Base-by-base conservation (phyloP, 92 coral and sea anemone species). In the Siderastrea radians region DNA sequence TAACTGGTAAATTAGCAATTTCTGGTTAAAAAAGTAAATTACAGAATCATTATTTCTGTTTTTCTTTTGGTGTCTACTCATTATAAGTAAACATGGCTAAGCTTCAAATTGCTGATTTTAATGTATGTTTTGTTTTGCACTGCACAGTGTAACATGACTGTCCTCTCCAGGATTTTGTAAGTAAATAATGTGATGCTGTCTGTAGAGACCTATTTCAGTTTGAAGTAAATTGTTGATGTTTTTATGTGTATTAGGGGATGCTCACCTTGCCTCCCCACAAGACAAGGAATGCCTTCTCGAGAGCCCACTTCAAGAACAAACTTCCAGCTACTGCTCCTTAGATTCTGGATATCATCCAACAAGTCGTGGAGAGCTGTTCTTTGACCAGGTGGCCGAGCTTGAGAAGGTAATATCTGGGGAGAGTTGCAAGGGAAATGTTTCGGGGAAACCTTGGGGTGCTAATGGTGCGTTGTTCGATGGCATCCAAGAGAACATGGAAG, bases 331-430 rank as follows among this genome's bases (percentile, higher is more conserved):
- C 71, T 66, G 92, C 82, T 84, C 88, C 72, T 87, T 51, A 58
- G 89, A 83, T 80, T 66, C 83, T 38, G 86, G 74, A 49, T 90
- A 84, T 86, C 82, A 89, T 63, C 92, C 83, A 64, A 68, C 74
- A 53, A 76, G 73, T 14, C 90, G 57, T 53, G 92, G 94, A 78
- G 93, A 91, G 67, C 93, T 79, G 49, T 95, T 95, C 86, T 95
- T 95, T 87, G 98, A 95, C 78, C 96, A 95, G 75, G 98, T 95
- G 67, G 98, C 98, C 52, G 98, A 95, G 68, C 95, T 95, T 46
- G 98, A 95, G 84, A 91, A 85, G 77, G 43, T 85, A 45, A 85
- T 77, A 16, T 81, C 89, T 13, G 89, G 38, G 89, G 89, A 85
- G 57, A 84, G 62, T 73, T 48, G 80, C 80, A 84, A 62, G 87